Base-by-base conservation (phyloP, 2,888 invertebrate species). In the Dynastes maya region DNA sequence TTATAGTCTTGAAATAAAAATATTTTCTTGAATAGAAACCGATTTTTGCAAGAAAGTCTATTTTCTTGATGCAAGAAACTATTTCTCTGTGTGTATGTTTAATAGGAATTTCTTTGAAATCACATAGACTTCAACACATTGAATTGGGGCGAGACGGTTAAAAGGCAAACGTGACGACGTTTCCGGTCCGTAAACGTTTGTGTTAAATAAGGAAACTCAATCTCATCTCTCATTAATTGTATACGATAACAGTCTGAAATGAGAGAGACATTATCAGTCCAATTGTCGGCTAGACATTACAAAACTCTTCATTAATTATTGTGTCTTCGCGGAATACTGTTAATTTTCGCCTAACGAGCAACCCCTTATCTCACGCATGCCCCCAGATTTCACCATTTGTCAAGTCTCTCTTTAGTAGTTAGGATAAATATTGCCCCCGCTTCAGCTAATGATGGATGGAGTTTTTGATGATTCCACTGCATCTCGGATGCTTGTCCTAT, bases 231-330 rank as follows among this genome's bases (percentile, higher is more conserved):
- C 87, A 87, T 87, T 87, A 86, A 87, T 87, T 86, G 86, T 86
- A 8, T 45, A 82, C 83, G 86, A 87, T 87, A 87, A 86, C 85
- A 81, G 83, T 53, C 53, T 45, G 6, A 13, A 53, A 16, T 64
- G 71, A 78, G 80, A 58, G 74, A 58, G 72, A 82, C 83, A 85
- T 86, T 87, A 86, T 86, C 86, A 81, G 85, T 40, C 78, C 84
- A 84, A 86, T 87, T 86, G 86, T 86, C 85, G 83, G 16, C 53
- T 81, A 55, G 82, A 82, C 81, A 82, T 79, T 85, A 86, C 85
- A 86, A 86, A 86, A 86, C 85, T 85, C 83, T 86, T 85, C 87
- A 87, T 88, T 86, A 87, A 87, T 87, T 88, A 87, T 86, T 80
- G 82, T 84, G 86, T 86, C 86, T 85, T 83, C 84, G 83, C 85